Evolutionary conservation across 1,140 invertebrate species (phyloP).

Genomic region (Zaprionus kolodkinae): DNA sequence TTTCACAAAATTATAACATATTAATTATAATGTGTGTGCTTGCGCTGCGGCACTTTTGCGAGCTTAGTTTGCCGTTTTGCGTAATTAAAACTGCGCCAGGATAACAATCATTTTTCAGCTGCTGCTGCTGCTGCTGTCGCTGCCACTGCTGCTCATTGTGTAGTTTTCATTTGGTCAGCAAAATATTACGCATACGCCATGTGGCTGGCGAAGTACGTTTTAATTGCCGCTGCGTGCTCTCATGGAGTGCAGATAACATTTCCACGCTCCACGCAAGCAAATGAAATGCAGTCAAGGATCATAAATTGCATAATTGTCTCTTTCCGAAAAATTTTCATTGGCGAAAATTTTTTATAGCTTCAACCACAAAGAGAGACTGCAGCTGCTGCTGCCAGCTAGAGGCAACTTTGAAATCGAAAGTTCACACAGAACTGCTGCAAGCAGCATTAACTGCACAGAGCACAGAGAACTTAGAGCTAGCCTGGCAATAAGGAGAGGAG

Average conservation of each 20-base stretch:
- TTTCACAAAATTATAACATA: conserved; percentile 5
- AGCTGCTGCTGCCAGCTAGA: conserved; percentile 25
- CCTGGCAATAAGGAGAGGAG: conserved; percentile 58
- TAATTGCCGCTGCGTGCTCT: conserved; percentile 69
- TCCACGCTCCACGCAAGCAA: conserved; percentile 17
- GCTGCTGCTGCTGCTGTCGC: conserved; percentile 25
- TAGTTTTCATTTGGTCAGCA: conserved; percentile 34
- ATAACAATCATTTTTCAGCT: conserved; percentile 53
- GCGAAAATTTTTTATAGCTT: neutral
- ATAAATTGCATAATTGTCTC: conserved; percentile 27
- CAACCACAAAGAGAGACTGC: neutral
- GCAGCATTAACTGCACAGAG: conserved; percentile 41
- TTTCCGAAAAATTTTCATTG: neutral
- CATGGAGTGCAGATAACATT: conserved; percentile 64
- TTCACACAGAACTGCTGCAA: conserved; percentile 22
- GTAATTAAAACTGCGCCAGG: conserved; percentile 56
- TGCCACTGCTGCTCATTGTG: conserved; percentile 18
- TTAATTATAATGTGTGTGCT: conserved; percentile 29
- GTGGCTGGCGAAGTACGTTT: conserved; percentile 53
- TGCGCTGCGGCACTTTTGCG: conserved; percentile 22
- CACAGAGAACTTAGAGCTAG: conserved; percentile 41
- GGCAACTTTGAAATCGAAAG: conserved; percentile 35
- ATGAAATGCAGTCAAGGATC: conserved; percentile 47
- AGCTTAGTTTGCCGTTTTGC: conserved; percentile 13
- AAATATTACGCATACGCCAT: conserved; percentile 67